Percentiles rank a stretch among this genome's conserved stretches.
These are phyloP conservation scores for Dynastes grantii DNA, from an alignment of 2,888 invertebrate genomes.

Conservation along the genomic window DNA sequence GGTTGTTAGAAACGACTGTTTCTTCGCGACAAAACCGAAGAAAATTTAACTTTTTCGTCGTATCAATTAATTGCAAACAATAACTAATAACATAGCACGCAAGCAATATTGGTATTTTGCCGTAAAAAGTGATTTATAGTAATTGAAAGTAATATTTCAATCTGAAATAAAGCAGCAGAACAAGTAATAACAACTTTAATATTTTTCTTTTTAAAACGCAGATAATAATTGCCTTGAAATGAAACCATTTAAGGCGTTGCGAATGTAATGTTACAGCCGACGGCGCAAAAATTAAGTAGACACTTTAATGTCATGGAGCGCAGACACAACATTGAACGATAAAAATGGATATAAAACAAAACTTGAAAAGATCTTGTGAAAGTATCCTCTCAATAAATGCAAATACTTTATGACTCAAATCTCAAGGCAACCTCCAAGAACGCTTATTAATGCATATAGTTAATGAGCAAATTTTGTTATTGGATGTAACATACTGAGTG, in stretches of 20 bases:
- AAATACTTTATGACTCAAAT: background rate
- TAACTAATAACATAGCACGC: background rate
- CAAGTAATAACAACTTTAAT: background rate
- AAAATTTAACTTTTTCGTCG: conserved; percentile 4
- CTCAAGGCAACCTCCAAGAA: background rate
- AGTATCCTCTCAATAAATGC: conserved; percentile 12
- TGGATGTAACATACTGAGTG: no score
- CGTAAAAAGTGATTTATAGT: conserved; percentile 21
- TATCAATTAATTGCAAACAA: background rate
- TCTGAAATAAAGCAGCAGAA: background rate
- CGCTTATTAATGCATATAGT: background rate
- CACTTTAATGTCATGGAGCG: conserved; percentile 30
- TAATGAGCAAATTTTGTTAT: no score
- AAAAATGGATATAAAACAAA: conserved; percentile 15
- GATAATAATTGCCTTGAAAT: conserved; percentile 39
- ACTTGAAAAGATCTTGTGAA: conserved; percentile 1
- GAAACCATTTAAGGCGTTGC: conserved; percentile 36
- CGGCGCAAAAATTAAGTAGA: conserved; percentile 8
- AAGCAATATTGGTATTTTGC: background rate
- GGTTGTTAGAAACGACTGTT: background rate
- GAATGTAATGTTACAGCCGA: conserved; percentile 28
- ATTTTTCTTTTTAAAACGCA: conserved; percentile 21
- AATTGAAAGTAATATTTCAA: conserved; percentile 38
- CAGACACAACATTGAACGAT: conserved; percentile 9
- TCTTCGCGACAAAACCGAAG: background rate